These are phyloP conservation scores for Drosophila truncata DNA, from an alignment of 1,140 invertebrate genomes.

Conservation along the genomic window DNA sequence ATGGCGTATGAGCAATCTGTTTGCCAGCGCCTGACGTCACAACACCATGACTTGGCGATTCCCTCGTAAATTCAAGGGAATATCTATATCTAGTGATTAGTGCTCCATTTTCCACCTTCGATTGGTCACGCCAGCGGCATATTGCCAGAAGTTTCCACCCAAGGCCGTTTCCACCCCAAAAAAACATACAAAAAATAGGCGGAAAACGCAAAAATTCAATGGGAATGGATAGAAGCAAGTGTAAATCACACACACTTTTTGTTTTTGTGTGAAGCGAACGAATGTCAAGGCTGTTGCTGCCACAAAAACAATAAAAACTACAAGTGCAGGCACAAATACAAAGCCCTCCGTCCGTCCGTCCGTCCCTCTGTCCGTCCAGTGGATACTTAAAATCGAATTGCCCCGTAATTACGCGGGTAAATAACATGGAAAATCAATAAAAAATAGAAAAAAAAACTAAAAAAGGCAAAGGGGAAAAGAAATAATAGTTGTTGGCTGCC, in stretches of 20 bases:
- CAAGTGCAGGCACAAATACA: conserved; percentile 4
- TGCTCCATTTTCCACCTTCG: conserved; percentile 18
- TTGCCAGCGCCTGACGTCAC: conserved; percentile 36
- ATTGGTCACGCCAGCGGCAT: conserved; percentile 36
- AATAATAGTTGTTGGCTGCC: conserved; percentile 24
- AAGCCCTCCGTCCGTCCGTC: conserved; percentile 4
- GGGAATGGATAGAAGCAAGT: conserved; percentile 14
- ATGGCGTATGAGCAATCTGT: conserved; percentile 42
- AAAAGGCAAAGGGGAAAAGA: not conserved
- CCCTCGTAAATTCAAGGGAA: not conserved
- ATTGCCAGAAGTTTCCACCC: conserved; percentile 52
- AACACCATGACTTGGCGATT: conserved; percentile 21
- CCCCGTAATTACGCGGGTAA: conserved; percentile 47
- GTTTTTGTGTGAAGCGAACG: conserved; percentile 10
- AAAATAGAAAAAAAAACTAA: not conserved
- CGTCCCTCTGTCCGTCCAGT: not conserved
- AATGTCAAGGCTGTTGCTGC: conserved; percentile 49
- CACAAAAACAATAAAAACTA: conserved; percentile 12
- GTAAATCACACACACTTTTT: conserved; percentile 23
- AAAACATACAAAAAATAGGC: not conserved
- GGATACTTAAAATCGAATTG: conserved; percentile 42
- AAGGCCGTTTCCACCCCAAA: conserved; percentile 16
- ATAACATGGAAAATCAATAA: conserved; percentile 53
- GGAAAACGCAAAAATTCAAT: conserved; percentile 4
- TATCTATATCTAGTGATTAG: conserved; percentile 36